Base-by-base conservation (phyloP, 2,113 vertebrate species). In the Malurus elegans region DNA sequence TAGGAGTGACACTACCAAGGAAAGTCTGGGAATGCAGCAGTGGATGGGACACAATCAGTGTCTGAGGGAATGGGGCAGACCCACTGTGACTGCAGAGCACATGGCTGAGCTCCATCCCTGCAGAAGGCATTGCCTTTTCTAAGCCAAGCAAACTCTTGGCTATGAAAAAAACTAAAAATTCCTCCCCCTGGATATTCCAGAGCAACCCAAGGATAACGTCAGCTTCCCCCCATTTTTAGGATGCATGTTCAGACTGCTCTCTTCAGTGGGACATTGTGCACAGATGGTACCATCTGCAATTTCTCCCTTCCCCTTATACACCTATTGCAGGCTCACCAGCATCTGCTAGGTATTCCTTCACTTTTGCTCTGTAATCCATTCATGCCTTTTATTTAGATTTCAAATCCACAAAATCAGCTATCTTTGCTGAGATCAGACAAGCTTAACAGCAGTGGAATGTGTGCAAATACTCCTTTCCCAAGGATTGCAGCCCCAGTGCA, bases 1-100 rank as follows among this genome's bases (percentile, higher is more conserved):
- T 12, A 53, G 80, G 48, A 65, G 34, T 0, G 6, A 38, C 3
- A 6, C 3, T 64, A 65, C 56, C n/a, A 25, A 23, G 5, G 18
- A 8, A 36, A 48, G 23, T 2, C 0, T 4, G 79, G 51, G 62
- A 67, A 53, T 18, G 78, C 42, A 45, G 71, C 48, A 64, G 65
- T 2, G 7, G 44, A 36, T 2, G 2, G 32, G 67, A 64, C 38
- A 32, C 0, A 0, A 8, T 1, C 2, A 0, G 28, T 6, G 40
- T 29, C 38, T 10, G 5, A 9, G 53, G 8, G 1, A 53, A 76
- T 2, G 36, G 64, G 54, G 28, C 25, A 76, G 40, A 57, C 11
- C 15, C 26, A 1, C 18, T 16, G 17, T 0, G 1, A 32, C 5
- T 1, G 2, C 54, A 61, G 51, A 50, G 38, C 75, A 45, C 20